Base-by-base conservation (phyloP, 2,888 invertebrate species). In the Ptycholaimellus sp. region DNA sequence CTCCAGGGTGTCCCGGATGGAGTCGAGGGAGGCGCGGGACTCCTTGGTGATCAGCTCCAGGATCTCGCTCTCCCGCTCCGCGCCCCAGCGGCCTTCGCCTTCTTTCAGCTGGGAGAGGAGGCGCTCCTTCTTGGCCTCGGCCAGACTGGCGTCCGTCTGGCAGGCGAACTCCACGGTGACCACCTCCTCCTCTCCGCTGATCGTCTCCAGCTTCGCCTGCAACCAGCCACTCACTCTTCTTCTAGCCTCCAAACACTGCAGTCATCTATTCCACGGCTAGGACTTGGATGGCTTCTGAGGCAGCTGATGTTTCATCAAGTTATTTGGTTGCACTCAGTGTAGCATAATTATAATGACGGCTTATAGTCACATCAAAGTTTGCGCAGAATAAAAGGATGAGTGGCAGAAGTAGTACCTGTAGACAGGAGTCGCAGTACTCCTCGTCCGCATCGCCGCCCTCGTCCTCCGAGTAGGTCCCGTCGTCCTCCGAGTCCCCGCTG, bases 1-100 rank as follows among this genome's bases (percentile, higher is more conserved):
- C 16, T 42, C 42, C 19, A 42, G 25, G 16, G 42, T 42, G 17
- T 40, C 40, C 16, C 38, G 28, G 23, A 42, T 42, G 29, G 33
- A 30, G 30, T 33, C 38, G 36, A 42, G 33, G 9, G 29, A 29
- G 6, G 14, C 19, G 11, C 37, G 33, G 14, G 35, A 37, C 31
- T 38, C 38, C 29, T 31, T 30, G 18, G 42, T 40, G 21, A 42
- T 42, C 36, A 42, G 14, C 5, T 40, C 27, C 18, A 42, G 27
- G 30, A 42, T 30, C n/a, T 38, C 38, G n/a, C 30, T 30, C 35
- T 42, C 38, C 21, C 40, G 38, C 20, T 38, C 38, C 4, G 37
- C 30, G 20, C 21, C 18, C 32, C 36, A 36, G 17, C 22, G 23
- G n/a, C n/a, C n/a, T n/a, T n/a, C n/a, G n/a, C n/a, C n/a, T n/a